Conservation (phyloP, 2,888 invertebrate genomes). For the Anoplius nigerrimus region DNA sequence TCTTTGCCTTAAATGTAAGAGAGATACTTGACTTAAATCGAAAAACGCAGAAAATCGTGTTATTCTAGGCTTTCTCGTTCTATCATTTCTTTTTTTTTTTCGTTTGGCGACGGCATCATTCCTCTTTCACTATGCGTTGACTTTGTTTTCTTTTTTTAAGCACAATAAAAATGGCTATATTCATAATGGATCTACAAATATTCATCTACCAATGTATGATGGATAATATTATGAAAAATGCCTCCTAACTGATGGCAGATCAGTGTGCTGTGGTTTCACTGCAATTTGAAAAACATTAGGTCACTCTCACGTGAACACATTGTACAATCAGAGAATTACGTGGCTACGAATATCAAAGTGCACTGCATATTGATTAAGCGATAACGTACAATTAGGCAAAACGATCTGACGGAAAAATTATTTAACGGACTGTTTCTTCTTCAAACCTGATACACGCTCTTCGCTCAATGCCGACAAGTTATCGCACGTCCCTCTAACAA, state of each 20-base stretch:
- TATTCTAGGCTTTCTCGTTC: neutral
- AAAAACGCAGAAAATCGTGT: too few species aligned
- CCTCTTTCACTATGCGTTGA: constrained; percentile 49
- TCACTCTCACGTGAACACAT: constrained; percentile 56
- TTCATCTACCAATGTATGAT: constrained; percentile 65
- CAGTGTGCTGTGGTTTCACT: constrained; percentile 74
- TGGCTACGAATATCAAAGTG: constrained; percentile 17
- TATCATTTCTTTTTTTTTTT: constrained; percentile 4
- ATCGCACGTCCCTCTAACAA: neutral
- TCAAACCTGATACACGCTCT: constrained; percentile 6
- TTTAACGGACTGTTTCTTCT: constrained; percentile 3
- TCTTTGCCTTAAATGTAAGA: neutral
- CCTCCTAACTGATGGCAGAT: constrained; percentile 71
- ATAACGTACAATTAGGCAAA: constrained; percentile 35
- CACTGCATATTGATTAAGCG: constrained; percentile 39
- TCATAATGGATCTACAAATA: constrained; percentile 61
- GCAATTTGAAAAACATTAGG: constrained; percentile 70
- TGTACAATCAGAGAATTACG: constrained; percentile 38
- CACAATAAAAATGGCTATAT: constrained; percentile 58
- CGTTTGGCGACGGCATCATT: constrained; percentile 48
- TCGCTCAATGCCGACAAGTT: constrained; percentile 6
- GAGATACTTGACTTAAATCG: neutral
- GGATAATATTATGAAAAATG: constrained; percentile 70
- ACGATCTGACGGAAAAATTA: constrained; percentile 25
- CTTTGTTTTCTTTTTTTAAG: constrained; percentile 51